Evolutionary conservation across 1,140 invertebrate genomes (phyloP).

Genomic region (Apis dorsata): DNA sequence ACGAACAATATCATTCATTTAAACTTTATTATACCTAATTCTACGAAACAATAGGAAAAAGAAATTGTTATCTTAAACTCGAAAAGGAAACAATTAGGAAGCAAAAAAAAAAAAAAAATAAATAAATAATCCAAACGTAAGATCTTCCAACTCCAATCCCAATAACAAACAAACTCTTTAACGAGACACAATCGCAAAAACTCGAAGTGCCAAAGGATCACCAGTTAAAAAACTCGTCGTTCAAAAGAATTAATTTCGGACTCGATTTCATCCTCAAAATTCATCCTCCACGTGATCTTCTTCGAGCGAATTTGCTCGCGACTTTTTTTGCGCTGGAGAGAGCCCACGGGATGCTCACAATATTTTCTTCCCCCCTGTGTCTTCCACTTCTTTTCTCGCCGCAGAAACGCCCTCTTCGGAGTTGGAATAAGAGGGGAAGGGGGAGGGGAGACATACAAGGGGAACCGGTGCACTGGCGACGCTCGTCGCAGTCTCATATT

Average conservation of each 20-base stretch:
- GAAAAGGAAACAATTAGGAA: too few relatives aligned
- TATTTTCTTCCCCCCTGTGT: slow-evolving; percentile 27
- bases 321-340: slow-evolving; percentile 35
- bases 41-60: too few relatives aligned
- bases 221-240: too few relatives aligned
- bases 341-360: slow-evolving; percentile 32
- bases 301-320: slow-evolving; percentile 9
- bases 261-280: not conserved
- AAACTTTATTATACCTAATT: too few relatives aligned
- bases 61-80: too few relatives aligned
- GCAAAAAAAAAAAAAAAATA: too few relatives aligned
- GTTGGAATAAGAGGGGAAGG: not conserved
- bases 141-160: too few relatives aligned
- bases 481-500: slow-evolving; percentile 64
- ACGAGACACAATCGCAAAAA: not conserved
- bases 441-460: not conserved
- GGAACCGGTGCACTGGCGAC: slow-evolving; percentile 13
- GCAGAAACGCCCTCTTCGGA: not conserved
- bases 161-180: too few relatives aligned
- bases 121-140: too few relatives aligned
- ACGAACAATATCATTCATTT: too few relatives aligned
- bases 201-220: not conserved
- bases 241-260: not conserved
- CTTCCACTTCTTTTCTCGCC: slow-evolving; percentile 7
- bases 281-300: too few relatives aligned